Percentiles rank a stretch among this genome's conserved stretches.
Conservation (phyloP, 2,888 invertebrate genomes). For the Electrophaes corylata region DNA sequence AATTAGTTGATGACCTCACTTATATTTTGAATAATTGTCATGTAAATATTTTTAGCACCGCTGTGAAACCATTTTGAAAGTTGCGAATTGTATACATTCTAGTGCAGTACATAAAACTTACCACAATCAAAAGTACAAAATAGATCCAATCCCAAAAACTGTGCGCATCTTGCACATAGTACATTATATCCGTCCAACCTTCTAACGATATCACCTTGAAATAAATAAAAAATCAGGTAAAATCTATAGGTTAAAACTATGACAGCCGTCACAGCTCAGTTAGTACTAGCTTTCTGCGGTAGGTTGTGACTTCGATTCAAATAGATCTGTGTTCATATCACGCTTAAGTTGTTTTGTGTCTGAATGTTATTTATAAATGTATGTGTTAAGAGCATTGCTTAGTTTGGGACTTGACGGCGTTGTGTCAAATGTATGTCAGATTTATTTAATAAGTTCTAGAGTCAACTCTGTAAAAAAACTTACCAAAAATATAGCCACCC, state of each 20-base stretch:
- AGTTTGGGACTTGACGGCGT: too few relatives aligned
- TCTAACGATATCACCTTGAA: slow-evolving; percentile 98
- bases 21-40: too few relatives aligned
- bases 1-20: too few relatives aligned
- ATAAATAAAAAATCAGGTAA: slow-evolving; percentile 1
- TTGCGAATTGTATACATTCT: too few relatives aligned
- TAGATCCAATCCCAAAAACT: slow-evolving; percentile 99
- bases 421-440: too few relatives aligned
- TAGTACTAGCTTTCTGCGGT: not conserved
- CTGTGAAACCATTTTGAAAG: too few relatives aligned
- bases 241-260: not conserved
- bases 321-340: too few relatives aligned
- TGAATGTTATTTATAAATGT: too few relatives aligned
- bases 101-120: slow-evolving; percentile 85
- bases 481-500: slow-evolving; percentile 99
- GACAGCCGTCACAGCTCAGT: too few relatives aligned
- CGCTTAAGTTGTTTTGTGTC: too few relatives aligned
- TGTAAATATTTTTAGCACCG: not conserved
- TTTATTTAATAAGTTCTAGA: not conserved
- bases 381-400: too few relatives aligned
- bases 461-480: slow-evolving; percentile 56
- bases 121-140: slow-evolving; percentile 99
- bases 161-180: slow-evolving; percentile 99
- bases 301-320: too few relatives aligned
- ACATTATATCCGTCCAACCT: slow-evolving; percentile 99